These are phyloP conservation scores for Adelges cooleyi DNA, from an alignment of 1,140 invertebrate genomes.

Conservation along the genomic window DNA sequence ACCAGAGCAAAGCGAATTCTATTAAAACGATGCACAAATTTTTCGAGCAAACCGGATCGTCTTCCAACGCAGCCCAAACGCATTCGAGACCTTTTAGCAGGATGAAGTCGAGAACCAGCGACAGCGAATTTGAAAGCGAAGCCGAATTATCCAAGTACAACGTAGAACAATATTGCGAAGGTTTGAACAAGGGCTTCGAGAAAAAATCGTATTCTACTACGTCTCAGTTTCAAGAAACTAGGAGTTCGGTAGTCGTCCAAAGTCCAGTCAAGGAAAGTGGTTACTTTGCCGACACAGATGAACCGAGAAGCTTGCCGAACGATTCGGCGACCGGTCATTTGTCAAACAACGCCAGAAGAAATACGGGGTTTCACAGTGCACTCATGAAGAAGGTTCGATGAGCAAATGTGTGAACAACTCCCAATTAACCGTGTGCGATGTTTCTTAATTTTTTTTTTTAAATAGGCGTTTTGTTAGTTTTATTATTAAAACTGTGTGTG, in stretches of 20 bases:
- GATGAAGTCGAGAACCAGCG: neutral
- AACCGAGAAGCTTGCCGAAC: slow-evolving; percentile 38
- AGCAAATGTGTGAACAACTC: neutral
- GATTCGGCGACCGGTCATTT: neutral
- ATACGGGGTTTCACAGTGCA: slow-evolving; percentile 1
- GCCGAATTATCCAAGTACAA: slow-evolving; percentile 13
- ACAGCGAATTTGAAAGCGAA: slow-evolving; percentile 16
- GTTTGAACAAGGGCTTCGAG: neutral
- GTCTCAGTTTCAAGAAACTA: slow-evolving; percentile 5
- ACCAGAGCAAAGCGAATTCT: slow-evolving; percentile 5
- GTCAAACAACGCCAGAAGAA: neutral
- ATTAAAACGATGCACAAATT: slow-evolving; percentile 26
- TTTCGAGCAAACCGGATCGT: slow-evolving; percentile 8
- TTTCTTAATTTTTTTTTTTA: no score
- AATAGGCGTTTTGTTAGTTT: no score
- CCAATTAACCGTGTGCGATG: slow-evolving; percentile 1
- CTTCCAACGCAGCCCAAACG: neutral
- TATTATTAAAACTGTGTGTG: no score
- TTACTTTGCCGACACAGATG: slow-evolving; percentile 61
- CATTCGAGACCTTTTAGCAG: neutral
- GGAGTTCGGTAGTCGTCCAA: neutral
- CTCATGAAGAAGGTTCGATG: slow-evolving; percentile 18
- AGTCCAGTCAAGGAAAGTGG: slow-evolving; percentile 43
- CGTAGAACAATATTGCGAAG: neutral
- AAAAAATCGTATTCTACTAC: neutral